Conservation (phyloP, 2,797 vertebrate species). For the Geotria australis region DNA sequence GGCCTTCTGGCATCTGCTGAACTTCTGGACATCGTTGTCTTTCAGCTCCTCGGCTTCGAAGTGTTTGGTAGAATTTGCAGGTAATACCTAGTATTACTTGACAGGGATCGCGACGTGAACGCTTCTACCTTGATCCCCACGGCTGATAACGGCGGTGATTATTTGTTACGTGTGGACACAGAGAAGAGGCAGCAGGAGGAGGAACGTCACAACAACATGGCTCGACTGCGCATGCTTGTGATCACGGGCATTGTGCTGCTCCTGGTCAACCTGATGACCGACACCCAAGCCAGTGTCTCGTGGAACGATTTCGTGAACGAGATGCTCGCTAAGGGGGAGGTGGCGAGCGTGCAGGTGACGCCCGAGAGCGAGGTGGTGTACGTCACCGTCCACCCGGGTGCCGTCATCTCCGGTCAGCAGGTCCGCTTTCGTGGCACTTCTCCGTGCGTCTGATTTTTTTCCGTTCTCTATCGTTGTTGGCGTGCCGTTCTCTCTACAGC, state of each 20-base stretch:
- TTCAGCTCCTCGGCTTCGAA: too few species aligned
- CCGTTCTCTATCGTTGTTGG: too few species aligned
- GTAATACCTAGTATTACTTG: too few species aligned
- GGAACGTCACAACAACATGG: slow-evolving; percentile 47
- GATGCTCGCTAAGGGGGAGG: slow-evolving; percentile 90
- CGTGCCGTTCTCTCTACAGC: too few species aligned
- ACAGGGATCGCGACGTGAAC: too few species aligned
- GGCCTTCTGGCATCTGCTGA: too few species aligned
- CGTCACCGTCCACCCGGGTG: slow-evolving; percentile 53
- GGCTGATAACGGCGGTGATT: too few species aligned
- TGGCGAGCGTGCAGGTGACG: slow-evolving; percentile 54
- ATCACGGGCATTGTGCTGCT: slow-evolving; percentile 30
- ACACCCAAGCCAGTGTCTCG: slow-evolving; percentile 41
- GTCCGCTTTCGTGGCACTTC: slow-evolving; percentile 15
- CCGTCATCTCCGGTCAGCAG: slow-evolving; percentile 51
- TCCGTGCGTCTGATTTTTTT: neutral
- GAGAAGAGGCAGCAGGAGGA: slow-evolving; percentile 43
- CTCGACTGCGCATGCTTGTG: slow-evolving; percentile 39
- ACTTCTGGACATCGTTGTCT: too few species aligned
- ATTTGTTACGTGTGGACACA: slow-evolving; percentile 13
- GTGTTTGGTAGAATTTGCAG: too few species aligned
- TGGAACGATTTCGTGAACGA: slow-evolving; percentile 88
- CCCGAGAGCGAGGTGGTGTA: slow-evolving; percentile 70
- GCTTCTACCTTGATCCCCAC: too few species aligned
- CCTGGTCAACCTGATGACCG: slow-evolving; percentile 22